Percentiles rank a stretch among this genome's conserved stretches.
These are phyloP conservation scores for Anas bahamensis DNA, from an alignment of 2,797 vertebrate species.

Conservation along the genomic window DNA sequence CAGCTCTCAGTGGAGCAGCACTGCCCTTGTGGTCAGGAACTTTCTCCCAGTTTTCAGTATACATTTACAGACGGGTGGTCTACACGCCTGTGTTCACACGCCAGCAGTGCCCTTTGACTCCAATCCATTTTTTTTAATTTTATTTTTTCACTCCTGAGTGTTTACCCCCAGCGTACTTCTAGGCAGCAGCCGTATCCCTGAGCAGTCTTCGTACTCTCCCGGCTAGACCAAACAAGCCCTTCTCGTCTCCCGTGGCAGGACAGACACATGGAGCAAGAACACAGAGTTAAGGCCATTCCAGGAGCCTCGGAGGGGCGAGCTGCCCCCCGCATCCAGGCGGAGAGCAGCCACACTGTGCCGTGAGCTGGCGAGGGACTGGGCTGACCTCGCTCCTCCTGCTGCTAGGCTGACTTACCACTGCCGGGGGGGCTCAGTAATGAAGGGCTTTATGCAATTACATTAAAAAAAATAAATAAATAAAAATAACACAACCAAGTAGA, in stretches of 20 bases:
- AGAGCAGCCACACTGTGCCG: not conserved
- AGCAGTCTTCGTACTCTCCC: not conserved
- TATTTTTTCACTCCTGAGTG: not conserved
- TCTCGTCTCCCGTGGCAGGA: not conserved
- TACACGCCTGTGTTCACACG: not conserved
- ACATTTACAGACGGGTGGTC: not conserved
- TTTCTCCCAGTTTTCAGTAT: not conserved
- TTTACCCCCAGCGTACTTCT: not conserved
- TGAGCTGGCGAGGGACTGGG: not conserved
- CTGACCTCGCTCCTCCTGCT: not conserved
- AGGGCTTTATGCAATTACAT: not conserved
- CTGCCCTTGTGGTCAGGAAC: not conserved
- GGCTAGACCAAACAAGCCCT: slow-evolving; percentile 1
- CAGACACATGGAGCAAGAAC: not conserved
- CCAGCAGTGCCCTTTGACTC: not conserved
- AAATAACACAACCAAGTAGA: not conserved
- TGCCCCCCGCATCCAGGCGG: accelerated
- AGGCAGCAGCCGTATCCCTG: not conserved
- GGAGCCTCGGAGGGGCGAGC: not conserved
- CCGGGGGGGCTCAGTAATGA: not conserved
- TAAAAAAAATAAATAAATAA: not conserved
- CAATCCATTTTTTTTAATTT: not conserved
- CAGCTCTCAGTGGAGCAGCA: not conserved
- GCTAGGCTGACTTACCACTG: not conserved
- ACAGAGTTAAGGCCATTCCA: not conserved